These are phyloP conservation scores for Semicossyphus pulcher DNA, from an alignment of 2,113 vertebrate genomes.

Conservation along the genomic window DNA sequence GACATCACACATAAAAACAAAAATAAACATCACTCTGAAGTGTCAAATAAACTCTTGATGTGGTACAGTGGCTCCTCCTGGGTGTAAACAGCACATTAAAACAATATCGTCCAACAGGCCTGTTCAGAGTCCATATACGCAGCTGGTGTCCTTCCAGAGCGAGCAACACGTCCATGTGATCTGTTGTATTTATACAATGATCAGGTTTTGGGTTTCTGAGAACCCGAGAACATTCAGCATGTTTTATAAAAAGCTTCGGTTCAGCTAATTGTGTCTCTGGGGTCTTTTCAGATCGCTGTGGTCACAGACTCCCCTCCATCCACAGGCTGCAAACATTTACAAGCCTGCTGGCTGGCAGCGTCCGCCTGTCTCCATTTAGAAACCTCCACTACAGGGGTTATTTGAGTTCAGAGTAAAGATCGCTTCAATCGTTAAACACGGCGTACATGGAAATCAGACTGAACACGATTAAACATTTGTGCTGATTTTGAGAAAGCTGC, in stretches of 20 bases:
- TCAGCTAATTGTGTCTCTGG: conserved; percentile 73
- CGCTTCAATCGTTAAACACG: conserved; percentile 30
- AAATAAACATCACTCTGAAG: conserved; percentile 34
- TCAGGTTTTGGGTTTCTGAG: conserved; percentile 43
- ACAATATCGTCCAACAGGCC: background rate
- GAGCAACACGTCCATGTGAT: conserved; percentile 18
- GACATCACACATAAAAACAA: background rate
- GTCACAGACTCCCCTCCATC: conserved; percentile 47
- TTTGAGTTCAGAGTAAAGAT: conserved; percentile 36
- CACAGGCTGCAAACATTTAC: conserved; percentile 71
- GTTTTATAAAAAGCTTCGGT: conserved; percentile 58
- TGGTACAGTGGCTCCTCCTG: conserved; percentile 20
- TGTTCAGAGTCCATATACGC: background rate
- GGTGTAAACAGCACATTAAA: conserved; percentile 20
- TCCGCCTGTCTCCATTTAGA: conserved; percentile 55
- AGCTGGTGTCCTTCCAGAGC: background rate
- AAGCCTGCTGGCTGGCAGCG: conserved; percentile 70
- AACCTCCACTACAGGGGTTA: conserved; percentile 42
- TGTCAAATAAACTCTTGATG: conserved; percentile 27
- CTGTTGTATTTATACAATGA: conserved; percentile 27
- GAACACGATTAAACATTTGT: background rate
- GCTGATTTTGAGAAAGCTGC: background rate
- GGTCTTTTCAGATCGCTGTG: conserved; percentile 57
- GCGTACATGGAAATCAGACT: conserved; percentile 17
- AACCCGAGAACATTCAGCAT: conserved; percentile 45